These are phyloP conservation scores for Brachyrhaphis roseni DNA, from an alignment of 2,797 vertebrate genomes.

Conservation along the genomic window DNA sequence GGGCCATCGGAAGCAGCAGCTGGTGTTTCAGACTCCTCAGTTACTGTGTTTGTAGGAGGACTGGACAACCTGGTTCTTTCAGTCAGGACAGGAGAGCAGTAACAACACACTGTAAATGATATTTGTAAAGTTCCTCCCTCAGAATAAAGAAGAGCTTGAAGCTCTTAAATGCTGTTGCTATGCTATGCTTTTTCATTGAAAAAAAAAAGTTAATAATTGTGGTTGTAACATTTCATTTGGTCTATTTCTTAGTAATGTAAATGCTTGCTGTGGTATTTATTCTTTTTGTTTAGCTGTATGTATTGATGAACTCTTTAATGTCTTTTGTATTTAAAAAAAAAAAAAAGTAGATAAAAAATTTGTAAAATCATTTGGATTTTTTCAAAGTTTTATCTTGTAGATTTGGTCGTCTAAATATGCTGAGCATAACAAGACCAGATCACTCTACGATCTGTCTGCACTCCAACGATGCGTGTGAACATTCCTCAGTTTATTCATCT, in stretches of 20 bases:
- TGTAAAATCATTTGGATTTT: not conserved
- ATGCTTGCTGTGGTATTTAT: constrained; percentile 50
- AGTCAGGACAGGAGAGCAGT: constrained; percentile 41
- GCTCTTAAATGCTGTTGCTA: constrained; percentile 47
- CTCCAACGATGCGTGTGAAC: constrained; percentile 34
- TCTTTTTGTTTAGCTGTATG: constrained; percentile 45
- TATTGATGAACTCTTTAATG: constrained; percentile 45
- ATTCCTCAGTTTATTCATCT: constrained; percentile 13
- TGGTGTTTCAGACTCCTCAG: constrained; percentile 5
- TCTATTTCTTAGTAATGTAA: constrained; percentile 56
- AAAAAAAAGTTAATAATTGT: constrained; percentile 49
- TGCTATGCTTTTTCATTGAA: constrained; percentile 41
- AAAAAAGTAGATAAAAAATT: not conserved
- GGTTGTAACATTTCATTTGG: constrained; percentile 53
- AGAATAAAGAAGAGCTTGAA: constrained; percentile 40
- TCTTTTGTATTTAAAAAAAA: constrained; percentile 34
- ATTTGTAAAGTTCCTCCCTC: constrained; percentile 59
- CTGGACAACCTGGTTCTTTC: constrained; percentile 22
- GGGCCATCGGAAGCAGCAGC: not conserved
- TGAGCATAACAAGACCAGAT: constrained; percentile 43
- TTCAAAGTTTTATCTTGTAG: constrained; percentile 38
- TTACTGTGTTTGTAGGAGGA: not conserved
- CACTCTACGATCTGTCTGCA: constrained; percentile 56
- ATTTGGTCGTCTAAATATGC: constrained; percentile 38
- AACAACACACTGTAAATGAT: constrained; percentile 59